A percentile compares a stretch with the other conserved stretches of the same genome.
phyloP scores from a whole-genome alignment of 2,113 vertebrate genomes.

The Micromys minutus region DNA sequence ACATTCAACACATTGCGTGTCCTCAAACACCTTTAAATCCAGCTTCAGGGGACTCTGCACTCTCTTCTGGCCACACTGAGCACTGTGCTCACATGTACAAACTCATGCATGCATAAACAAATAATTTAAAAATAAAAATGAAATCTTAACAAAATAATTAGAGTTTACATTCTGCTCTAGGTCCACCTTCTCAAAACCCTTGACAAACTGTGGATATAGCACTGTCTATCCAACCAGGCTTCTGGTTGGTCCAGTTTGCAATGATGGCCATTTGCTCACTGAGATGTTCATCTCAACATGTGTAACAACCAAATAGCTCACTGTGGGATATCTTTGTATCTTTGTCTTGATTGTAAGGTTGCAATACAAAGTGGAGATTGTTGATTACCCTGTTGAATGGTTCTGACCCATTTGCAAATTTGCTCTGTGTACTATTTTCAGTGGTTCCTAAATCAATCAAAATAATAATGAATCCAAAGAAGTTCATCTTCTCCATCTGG shows the following conservation, averaged over 20 bases:
- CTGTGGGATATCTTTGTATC: neutral
- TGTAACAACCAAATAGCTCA: neutral
- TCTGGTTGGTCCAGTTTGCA: slow-evolving; percentile 93
- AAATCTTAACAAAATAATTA: slow-evolving; percentile 81
- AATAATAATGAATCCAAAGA: slow-evolving; percentile 93
- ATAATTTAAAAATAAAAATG: neutral
- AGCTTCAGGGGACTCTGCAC: neutral
- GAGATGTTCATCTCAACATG: slow-evolving; percentile 91
- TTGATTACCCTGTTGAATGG: slow-evolving; percentile 93
- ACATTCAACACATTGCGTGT: neutral
- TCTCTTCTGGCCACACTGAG: neutral
- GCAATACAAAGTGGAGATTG: slow-evolving; percentile 90
- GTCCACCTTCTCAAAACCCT: slow-evolving; percentile 97
- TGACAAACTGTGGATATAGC: slow-evolving; percentile 94
- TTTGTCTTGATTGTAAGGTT: neutral
- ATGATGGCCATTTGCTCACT: slow-evolving; percentile 95
- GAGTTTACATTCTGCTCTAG: slow-evolving; percentile 95
- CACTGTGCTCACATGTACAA: neutral
- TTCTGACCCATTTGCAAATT: slow-evolving; percentile 86
- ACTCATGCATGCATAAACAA: neutral
- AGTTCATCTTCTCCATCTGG: slow-evolving; percentile 93
- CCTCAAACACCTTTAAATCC: neutral
- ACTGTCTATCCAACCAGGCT: slow-evolving; percentile 91
- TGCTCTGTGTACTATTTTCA: slow-evolving; percentile 93
- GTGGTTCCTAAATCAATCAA: slow-evolving; percentile 92